These are phyloP conservation scores for Penaeus indicus DNA, from an alignment of 1,140 invertebrate genomes.

Conservation along the genomic window DNA sequence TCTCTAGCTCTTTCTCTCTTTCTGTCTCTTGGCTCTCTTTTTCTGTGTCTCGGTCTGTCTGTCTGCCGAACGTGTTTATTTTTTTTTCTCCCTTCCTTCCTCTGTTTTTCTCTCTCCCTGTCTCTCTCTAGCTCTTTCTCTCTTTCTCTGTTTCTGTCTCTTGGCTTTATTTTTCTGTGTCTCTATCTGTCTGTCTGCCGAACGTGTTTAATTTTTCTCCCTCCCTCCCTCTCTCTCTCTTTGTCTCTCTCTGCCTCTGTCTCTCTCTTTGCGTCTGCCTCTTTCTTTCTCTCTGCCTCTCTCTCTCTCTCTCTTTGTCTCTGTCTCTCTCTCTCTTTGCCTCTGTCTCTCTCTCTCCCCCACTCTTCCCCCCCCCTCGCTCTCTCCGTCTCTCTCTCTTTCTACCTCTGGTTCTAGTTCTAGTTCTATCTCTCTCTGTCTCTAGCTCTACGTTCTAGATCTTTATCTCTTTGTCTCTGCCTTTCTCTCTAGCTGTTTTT, in stretches of 20 bases:
- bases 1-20: not conserved
- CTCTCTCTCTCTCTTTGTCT: not conserved
- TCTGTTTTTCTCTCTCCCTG: not conserved
- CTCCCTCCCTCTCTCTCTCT: not conserved
- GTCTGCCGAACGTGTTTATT: not conserved
- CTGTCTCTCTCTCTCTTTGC: not conserved
- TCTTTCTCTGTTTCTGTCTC: not conserved
- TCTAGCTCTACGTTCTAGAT: not conserved
- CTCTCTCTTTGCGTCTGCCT: not conserved
- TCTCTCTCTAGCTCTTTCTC: not conserved
- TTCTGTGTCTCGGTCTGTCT: constrained; percentile 38
- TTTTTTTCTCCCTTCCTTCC: constrained; percentile 5
- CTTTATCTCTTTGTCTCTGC: not conserved
- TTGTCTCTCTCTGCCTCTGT: not conserved
- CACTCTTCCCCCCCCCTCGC: not conserved
- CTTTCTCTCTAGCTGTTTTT: not conserved
- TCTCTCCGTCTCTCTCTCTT: not conserved
- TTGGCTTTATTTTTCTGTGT: not conserved
- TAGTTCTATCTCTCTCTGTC: not conserved
- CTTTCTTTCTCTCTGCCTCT: not conserved
- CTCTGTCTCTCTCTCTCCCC: too few relatives aligned
- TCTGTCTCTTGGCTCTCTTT: not conserved
- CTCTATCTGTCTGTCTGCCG: not conserved
- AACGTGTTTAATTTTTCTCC: not conserved
- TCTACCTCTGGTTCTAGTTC: too few relatives aligned